Evolutionary conservation across 2,797 vertebrate species (phyloP).

Genomic region (Remorina albescens): DNA sequence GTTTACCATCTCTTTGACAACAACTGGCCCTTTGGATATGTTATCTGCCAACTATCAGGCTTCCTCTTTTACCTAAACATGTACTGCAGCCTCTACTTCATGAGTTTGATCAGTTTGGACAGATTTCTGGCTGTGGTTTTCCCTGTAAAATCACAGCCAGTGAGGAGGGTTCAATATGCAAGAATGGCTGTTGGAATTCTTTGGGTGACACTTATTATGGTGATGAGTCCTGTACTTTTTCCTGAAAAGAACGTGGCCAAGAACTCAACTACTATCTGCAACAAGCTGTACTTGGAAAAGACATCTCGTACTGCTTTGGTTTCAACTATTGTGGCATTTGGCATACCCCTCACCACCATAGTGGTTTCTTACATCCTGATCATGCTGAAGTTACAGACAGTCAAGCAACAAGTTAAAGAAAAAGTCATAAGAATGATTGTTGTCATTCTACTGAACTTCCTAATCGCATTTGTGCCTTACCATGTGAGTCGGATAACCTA

Average conservation of each 20-base stretch:
- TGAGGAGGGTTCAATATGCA: constrained; percentile 74
- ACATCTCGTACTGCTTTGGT: constrained; percentile 67
- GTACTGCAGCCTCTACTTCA: constrained; percentile 85
- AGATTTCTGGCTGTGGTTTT: constrained; percentile 79
- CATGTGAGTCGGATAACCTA: constrained; percentile 81
- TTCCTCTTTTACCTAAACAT: constrained; percentile 86
- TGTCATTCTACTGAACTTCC: constrained; percentile 79
- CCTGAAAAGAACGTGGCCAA: constrained; percentile 22
- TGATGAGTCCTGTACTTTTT: constrained; percentile 75
- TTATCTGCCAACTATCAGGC: constrained; percentile 74
- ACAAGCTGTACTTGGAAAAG: constrained; percentile 80
- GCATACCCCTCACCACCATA: constrained; percentile 76
- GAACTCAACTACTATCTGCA: constrained; percentile 66
- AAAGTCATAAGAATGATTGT: constrained; percentile 81
- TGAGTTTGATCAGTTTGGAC: constrained; percentile 84
- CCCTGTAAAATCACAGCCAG: constrained; percentile 62
- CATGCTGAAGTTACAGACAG: constrained; percentile 70
- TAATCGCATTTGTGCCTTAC: constrained; percentile 83
- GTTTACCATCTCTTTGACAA: constrained; percentile 78
- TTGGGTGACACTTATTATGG: constrained; percentile 72
- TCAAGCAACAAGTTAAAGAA: constrained; percentile 64
- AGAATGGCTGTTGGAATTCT: constrained; percentile 67
- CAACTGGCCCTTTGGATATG: constrained; percentile 79
- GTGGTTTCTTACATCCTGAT: constrained; percentile 79
- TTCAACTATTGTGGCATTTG: constrained; percentile 80